Evolutionary conservation across 2,797 vertebrate species (phyloP).

Genomic region (Carapus acus): DNA sequence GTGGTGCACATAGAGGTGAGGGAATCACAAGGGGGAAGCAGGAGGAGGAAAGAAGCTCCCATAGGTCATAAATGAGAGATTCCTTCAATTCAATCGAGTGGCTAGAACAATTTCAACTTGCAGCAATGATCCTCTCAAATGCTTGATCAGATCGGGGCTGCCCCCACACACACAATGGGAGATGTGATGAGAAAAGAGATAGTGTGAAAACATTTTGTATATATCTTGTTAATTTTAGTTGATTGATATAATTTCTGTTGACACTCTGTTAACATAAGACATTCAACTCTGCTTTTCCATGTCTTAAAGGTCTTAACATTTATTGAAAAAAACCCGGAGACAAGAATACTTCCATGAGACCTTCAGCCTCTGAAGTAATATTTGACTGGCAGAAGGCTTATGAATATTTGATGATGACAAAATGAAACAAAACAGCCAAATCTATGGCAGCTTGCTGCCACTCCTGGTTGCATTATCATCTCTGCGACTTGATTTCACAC

Average conservation of each 20-base stretch:
- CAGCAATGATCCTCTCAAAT: too few species aligned
- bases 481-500: neutral
- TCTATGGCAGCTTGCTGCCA: neutral
- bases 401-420: neutral
- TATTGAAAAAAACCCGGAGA: neutral
- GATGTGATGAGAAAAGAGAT: too few species aligned
- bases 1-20: constrained; percentile 34
- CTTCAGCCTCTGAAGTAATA: neutral
- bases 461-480: neutral
- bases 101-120: constrained; percentile 2
- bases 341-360: neutral
- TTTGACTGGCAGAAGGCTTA: neutral
- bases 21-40: constrained; percentile 29
- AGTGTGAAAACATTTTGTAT: too few species aligned
- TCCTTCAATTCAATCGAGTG: constrained; percentile 30
- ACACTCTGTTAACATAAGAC: too few species aligned
- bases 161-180: too few species aligned
- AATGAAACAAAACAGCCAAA: neutral
- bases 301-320: neutral
- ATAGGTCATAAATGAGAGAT: constrained; percentile 34
- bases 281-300: neutral
- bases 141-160: too few species aligned
- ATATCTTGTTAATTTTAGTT: too few species aligned
- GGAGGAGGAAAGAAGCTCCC: constrained; percentile 16
- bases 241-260: too few species aligned